Evolutionary conservation across 2,113 vertebrate genomes (phyloP).

Genomic region (Telmatochromis brachygnathus): DNA sequence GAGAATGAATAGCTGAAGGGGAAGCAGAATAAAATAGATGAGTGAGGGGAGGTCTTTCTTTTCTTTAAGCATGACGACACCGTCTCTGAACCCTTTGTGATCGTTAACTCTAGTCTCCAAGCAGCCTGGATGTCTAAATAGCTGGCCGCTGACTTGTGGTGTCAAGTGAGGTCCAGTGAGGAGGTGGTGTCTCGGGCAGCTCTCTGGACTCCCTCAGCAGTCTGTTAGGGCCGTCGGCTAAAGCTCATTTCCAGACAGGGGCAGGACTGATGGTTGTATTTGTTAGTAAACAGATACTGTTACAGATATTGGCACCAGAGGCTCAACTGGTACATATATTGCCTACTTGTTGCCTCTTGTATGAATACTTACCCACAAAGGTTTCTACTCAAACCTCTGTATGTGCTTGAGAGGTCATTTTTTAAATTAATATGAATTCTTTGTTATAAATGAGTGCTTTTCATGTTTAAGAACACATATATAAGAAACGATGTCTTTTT

Average conservation of each 20-base stretch:
- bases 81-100: slow-evolving; percentile 36
- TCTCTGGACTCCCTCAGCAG: slow-evolving; percentile 15
- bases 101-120: slow-evolving; percentile 51
- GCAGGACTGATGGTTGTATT: neutral
- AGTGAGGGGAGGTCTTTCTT: neutral
- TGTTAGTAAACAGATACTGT: neutral
- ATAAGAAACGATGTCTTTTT: neutral
- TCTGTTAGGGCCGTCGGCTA: neutral
- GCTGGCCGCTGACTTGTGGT: slow-evolving; percentile 17
- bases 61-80: neutral
- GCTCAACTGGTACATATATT: neutral
- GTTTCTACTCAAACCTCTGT: neutral
- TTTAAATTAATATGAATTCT: neutral
- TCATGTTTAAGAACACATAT: neutral
- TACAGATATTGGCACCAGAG: neutral
- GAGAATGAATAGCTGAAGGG: slow-evolving; percentile 32
- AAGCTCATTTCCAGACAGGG: slow-evolving; percentile 5
- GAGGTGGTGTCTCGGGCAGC: neutral
- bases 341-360: neutral
- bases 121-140: slow-evolving; percentile 40
- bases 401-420: neutral
- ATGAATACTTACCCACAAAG: neutral
- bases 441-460: neutral
- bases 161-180: neutral
- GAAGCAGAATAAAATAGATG: slow-evolving; percentile 17